These are phyloP conservation scores for Hemaris fuciformis DNA, from an alignment of 2,888 invertebrate genomes.

Conservation along the genomic window DNA sequence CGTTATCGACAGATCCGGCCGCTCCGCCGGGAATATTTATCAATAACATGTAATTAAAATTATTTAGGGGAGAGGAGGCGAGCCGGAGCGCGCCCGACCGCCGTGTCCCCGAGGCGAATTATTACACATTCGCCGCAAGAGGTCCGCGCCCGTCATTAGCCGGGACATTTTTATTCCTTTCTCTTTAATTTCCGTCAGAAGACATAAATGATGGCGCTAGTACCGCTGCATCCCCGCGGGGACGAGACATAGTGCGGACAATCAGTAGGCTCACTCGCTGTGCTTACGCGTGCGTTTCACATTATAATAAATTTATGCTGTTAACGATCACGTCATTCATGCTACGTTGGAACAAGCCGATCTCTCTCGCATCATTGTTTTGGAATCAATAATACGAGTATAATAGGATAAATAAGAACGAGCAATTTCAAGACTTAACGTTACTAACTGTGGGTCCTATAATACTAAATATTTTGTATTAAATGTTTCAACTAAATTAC, in stretches of 20 bases:
- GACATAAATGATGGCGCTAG: slow-evolving; percentile 74
- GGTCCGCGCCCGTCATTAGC: slow-evolving; percentile 71
- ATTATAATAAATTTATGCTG: slow-evolving; percentile 22
- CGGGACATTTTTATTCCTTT: slow-evolving; percentile 78
- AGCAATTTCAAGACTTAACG: too few species aligned
- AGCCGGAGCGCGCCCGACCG: slow-evolving; percentile 20
- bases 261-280: slow-evolving; percentile 25
- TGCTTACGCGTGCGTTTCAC: slow-evolving; percentile 11
- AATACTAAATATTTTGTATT: too few species aligned
- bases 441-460: too few species aligned
- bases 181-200: slow-evolving; percentile 78
- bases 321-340: slow-evolving; percentile 2
- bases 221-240: slow-evolving; percentile 66
- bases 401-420: background rate
- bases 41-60: slow-evolving; percentile 81
- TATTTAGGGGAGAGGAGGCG: slow-evolving; percentile 64
- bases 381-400: background rate
- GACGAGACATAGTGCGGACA: slow-evolving; percentile 39
- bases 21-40: slow-evolving; percentile 75
- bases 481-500: too few species aligned
- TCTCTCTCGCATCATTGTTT: background rate
- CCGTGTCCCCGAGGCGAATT: slow-evolving; percentile 69
- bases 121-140: slow-evolving; percentile 77
- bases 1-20: slow-evolving; percentile 71
- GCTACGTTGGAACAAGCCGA: background rate